Percentiles rank a stretch among this genome's conserved stretches.
Evolutionary conservation across 2,113 vertebrate species (phyloP).

Genomic region (Melanerpes aurifrons): DNA sequence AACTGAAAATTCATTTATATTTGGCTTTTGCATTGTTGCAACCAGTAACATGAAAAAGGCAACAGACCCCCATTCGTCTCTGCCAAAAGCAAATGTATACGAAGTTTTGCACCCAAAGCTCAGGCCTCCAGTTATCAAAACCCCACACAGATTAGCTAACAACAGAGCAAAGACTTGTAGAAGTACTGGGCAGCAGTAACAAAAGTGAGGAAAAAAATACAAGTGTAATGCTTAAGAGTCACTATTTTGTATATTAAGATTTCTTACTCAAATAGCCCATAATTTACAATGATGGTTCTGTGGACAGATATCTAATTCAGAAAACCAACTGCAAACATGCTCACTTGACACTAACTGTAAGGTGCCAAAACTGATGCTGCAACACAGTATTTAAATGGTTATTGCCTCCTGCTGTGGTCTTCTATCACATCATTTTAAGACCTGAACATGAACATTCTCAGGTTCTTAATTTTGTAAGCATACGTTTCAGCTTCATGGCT

Average conservation of each 20-base stretch:
- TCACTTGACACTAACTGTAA: background rate
- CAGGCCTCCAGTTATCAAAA: background rate
- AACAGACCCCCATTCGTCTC: background rate
- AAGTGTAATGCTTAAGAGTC: background rate
- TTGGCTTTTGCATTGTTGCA: slow-evolving; percentile 10
- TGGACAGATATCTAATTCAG: background rate
- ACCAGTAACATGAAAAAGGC: background rate
- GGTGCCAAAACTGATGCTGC: background rate
- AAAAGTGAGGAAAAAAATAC: rapidly evolving
- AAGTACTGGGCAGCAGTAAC: background rate
- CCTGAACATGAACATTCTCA: background rate
- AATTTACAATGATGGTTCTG: background rate
- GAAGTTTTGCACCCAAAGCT: background rate
- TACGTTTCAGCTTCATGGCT: slow-evolving; percentile 5
- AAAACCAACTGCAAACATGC: background rate
- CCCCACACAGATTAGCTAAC: background rate
- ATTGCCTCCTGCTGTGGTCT: background rate
- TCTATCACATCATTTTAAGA: slow-evolving; percentile 5
- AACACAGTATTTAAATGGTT: background rate
- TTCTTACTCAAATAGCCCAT: background rate
- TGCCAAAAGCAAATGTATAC: background rate
- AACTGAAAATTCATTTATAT: background rate
- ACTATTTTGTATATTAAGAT: background rate
- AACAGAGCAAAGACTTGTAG: background rate
- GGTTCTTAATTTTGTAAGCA: background rate